Conservation (phyloP, 2,113 vertebrate genomes). For the Paraplagusia blochii region DNA sequence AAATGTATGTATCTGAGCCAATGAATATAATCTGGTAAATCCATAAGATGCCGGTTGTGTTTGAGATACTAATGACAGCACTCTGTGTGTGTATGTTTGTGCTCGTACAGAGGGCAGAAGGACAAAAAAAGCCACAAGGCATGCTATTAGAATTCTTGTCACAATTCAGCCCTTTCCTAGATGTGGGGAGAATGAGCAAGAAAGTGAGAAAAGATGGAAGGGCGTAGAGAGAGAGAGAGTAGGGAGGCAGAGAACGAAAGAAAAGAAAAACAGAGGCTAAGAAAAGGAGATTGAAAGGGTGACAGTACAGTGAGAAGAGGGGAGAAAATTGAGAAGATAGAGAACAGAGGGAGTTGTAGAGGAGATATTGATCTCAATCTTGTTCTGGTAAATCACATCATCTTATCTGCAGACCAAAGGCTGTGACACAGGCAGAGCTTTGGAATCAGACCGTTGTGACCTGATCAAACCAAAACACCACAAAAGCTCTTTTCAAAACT, state of each 20-base stretch:
- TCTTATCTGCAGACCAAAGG: constrained; percentile 39
- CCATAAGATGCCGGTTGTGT: constrained; percentile 17
- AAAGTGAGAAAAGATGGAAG: constrained; percentile 37
- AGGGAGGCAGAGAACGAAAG: constrained; percentile 13
- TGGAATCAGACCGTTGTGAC: constrained; percentile 19
- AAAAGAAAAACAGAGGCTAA: constrained; percentile 8
- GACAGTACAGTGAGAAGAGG: constrained; percentile 4
- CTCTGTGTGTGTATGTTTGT: constrained; percentile 8
- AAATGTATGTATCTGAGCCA: no score
- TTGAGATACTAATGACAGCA: constrained; percentile 29
- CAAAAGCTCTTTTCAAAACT: not conserved
- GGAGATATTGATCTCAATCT: constrained; percentile 63
- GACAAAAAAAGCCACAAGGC: constrained; percentile 30
- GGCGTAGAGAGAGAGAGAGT: constrained; percentile 3
- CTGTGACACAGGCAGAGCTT: constrained; percentile 26
- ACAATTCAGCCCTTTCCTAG: constrained; percentile 63
- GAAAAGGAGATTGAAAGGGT: constrained; percentile 20
- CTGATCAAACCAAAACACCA: constrained; percentile 4
- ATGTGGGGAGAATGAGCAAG: constrained; percentile 1
- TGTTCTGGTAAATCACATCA: constrained; percentile 56
- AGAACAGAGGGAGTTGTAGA: constrained; percentile 26
- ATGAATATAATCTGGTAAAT: not conserved
- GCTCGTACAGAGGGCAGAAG: not conserved
- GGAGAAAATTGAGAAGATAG: constrained; percentile 7
- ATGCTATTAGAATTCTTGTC: constrained; percentile 71